Base-by-base conservation (phyloP, 2,888 invertebrate species). In the Meiosimyza decipiens region DNA sequence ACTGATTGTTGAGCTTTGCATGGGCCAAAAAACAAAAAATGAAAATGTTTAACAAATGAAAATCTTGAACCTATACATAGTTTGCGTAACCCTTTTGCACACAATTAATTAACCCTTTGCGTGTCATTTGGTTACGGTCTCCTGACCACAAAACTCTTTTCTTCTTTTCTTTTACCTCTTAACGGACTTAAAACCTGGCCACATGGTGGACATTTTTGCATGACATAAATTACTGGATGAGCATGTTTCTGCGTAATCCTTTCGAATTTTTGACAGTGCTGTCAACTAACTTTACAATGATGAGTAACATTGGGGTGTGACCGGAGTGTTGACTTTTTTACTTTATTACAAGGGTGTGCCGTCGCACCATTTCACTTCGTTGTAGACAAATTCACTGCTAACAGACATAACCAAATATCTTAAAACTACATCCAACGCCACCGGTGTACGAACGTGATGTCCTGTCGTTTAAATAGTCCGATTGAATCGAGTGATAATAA, bases 31-130 rank as follows among this genome's bases (percentile, higher is more conserved):
- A 67, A 33, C 72, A 62, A 62, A 1, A 6, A 40, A 1, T 40
- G 3, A 5, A 40, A 40, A 40, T 40, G 1, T 7, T 9, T 40
- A 7, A 9, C 6, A 40, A 40, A 40, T 40, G 40, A 40, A 40
- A 40, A 6, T 40, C 9, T 40, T 40, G 9, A 1, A 9, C 6
- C 40, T 9, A 40, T 40, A 2, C 40, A 40, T 5, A 40, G n/a
- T 6, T 64, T 50, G 67, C 7, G 15, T 67, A 67, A 67, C 67
- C 67, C 67, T 67, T 67, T 57, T 50, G 47, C 33, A 18, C 50
- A 49, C 22, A 81, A 83, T 82, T 83, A 84, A 84, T 84, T 84
- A 84, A 83, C 80, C 77, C 79, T 76, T 83, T 82, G 84, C 84
- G 82, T 84, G 84, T 78, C 77, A 73, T 74, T 73, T 73, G 75